Percentiles rank a stretch among this genome's conserved stretches.
Conservation (phyloP, 2,797 vertebrate genomes). For the Hydrophis major region DNA sequence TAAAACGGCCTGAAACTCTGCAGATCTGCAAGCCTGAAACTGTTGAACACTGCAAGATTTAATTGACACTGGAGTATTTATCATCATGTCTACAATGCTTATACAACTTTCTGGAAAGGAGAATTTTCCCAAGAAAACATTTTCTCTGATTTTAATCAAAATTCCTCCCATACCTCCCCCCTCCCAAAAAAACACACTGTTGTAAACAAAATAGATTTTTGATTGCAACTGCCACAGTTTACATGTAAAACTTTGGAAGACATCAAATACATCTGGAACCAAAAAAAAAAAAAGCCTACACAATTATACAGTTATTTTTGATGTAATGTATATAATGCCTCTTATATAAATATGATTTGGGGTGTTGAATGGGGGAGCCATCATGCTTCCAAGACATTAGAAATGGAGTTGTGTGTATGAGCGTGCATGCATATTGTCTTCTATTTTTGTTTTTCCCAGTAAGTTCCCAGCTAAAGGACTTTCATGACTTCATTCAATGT, state of each 20-base stretch:
- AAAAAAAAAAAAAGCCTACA: not conserved
- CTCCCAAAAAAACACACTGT: not conserved
- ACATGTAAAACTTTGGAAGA: not conserved
- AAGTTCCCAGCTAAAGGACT: not conserved
- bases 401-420: not conserved
- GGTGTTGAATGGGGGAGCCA: not conserved
- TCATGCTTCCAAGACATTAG: not conserved
- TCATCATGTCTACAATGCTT: not conserved
- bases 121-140: not conserved
- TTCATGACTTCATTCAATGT: not conserved
- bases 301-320: not conserved
- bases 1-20: not conserved
- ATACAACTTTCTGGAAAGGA: not conserved
- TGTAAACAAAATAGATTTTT: not conserved
- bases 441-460: not conserved
- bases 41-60: not conserved
- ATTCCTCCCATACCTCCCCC: not conserved
- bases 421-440: no score
- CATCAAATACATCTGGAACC: not conserved
- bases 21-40: not conserved
- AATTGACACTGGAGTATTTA: not conserved
- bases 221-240: not conserved
- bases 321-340: not conserved
- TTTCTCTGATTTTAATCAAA: not conserved
- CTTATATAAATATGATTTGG: not conserved